Conservation (phyloP, 2,888 invertebrate species). For the Hemithea aestivaria region DNA sequence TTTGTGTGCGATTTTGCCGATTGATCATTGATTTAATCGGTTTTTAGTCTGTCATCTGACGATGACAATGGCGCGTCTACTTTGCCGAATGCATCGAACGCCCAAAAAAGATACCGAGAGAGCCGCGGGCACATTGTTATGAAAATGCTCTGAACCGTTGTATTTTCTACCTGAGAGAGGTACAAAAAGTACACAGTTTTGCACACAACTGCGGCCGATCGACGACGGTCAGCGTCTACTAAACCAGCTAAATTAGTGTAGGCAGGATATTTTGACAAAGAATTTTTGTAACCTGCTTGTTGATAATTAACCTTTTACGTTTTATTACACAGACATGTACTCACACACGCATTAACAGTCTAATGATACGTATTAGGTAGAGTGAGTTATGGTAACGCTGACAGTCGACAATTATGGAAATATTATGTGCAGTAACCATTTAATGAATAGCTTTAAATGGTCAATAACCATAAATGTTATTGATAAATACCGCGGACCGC, state of each 20-base stretch:
- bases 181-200: conserved; percentile 68
- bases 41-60: conserved; percentile 71
- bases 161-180: conserved; percentile 69
- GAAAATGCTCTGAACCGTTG: conserved; percentile 71
- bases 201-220: conserved; percentile 63
- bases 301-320: conserved; percentile 40
- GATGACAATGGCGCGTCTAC: conserved; percentile 72
- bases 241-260: conserved; percentile 65
- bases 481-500: conserved; percentile 35
- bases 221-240: conserved; percentile 40
- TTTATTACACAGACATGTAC: conserved; percentile 32
- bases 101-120: conserved; percentile 69
- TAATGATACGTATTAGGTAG: conserved; percentile 29
- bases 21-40: conserved; percentile 64
- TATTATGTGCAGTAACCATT: conserved; percentile 38
- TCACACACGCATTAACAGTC: too few relatives aligned
- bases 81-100: conserved; percentile 64
- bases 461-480: conserved; percentile 33
- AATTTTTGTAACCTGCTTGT: conserved; percentile 52
- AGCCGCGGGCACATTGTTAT: conserved; percentile 76
- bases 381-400: conserved; percentile 33
- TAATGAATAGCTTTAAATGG: conserved; percentile 44
- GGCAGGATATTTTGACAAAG: conserved; percentile 68
- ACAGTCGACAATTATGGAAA: conserved; percentile 44
- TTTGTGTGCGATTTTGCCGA: conserved; percentile 60